Conservation (phyloP, 2,888 invertebrate species). For the Drymonia ruficornis region DNA sequence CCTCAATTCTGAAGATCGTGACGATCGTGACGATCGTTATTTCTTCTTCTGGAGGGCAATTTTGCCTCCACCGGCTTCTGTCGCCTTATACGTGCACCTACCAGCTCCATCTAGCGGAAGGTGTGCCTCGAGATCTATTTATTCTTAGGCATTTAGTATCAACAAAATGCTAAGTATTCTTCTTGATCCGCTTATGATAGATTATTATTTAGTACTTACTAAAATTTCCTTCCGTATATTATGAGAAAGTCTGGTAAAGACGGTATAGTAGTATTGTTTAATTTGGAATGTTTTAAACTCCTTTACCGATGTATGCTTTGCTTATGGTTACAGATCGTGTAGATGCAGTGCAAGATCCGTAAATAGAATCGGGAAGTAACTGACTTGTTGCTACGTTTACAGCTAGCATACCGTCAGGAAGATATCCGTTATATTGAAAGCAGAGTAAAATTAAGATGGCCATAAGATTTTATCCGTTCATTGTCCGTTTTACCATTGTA, state of each 20-base stretch:
- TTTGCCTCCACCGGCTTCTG: too few species aligned
- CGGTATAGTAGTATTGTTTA: background rate
- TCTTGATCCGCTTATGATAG: too few species aligned
- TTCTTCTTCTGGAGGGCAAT: too few species aligned
- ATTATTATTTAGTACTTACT: too few species aligned
- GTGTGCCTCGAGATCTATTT: too few species aligned
- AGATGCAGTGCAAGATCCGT: conserved; percentile 1
- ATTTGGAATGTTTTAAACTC: background rate
- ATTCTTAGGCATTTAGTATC: background rate
- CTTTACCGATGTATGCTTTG: background rate
- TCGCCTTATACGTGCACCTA: too few species aligned
- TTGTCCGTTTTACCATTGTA: background rate
- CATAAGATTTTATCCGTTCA: background rate
- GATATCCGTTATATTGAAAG: too few species aligned
- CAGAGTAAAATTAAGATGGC: background rate
- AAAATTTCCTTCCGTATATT: too few species aligned
- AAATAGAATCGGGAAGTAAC: conserved; percentile 7
- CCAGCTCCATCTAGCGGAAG: too few species aligned
- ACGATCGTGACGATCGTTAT: too few species aligned
- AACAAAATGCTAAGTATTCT: too few species aligned
- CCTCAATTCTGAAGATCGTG: too few species aligned
- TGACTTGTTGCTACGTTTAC: conserved; percentile 2
- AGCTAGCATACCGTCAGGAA: background rate
- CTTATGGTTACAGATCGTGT: background rate
- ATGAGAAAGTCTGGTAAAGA: background rate